Base-by-base conservation (phyloP, 53 echinoderm and acorn worm species). In the Paracentrotus lividus region DNA sequence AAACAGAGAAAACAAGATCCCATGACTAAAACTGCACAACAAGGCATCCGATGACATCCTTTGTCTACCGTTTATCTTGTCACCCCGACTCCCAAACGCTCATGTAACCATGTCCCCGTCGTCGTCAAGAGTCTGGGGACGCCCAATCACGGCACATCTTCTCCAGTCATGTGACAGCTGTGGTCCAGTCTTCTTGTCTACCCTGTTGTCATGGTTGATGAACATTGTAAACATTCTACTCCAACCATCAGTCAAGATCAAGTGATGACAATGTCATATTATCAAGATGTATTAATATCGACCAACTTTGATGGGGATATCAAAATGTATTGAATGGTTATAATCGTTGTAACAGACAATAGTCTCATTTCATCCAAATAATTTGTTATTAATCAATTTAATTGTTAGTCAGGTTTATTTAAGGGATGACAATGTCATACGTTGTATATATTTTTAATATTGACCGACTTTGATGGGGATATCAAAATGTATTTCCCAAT, bases 131-230 rank as follows among this genome's bases (percentile, higher is more conserved):
- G 23, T 87, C 57, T 33, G 4, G 15, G 57, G 56, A 57, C 18
- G 56, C 87, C 10, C 21, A 55, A 32, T 56, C 36, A 56, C 57
- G 36, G 34, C 38, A 2, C 36, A 55, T 57, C 57, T 15, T 57
- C 3, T 38, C 33, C 56, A 34, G 87, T 87, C 87, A 87, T 57
- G 57, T 87, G 87, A 87, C 87, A 87, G 87, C 87, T 87, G 87
- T 54, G 54, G 87, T 33, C 44, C 81, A 81, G 81, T 87, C 87
- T 81, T 81, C 81, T 49, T 81, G 81, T 87, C 87, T 57, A 33
- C 53, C 21, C 24, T 5, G 27, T 10, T 36, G 55, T 87, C 87
- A 55, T 87, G 87, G 13, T 56, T 13, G 2, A 8, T 87, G 87
- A 87, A 56, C 87, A 87, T 87, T 57, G 87, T 57, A 87, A 87